Evolutionary conservation across 1,140 invertebrate species (phyloP).

Genomic region (Brachionus rotundiformis): DNA sequence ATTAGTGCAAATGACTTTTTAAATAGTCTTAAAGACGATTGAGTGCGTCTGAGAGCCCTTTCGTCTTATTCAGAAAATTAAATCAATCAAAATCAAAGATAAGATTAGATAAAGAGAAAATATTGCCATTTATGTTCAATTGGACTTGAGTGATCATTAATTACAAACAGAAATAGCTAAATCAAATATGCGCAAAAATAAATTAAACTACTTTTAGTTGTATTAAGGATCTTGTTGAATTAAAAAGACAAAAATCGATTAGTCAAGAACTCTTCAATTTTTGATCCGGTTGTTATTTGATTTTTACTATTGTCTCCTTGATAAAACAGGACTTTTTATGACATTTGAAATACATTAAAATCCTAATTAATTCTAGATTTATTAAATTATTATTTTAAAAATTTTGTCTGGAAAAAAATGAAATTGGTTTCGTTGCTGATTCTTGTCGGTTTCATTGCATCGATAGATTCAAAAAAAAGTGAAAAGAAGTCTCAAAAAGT

Average conservation of each 20-base stretch:
- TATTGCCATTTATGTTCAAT: not conserved
- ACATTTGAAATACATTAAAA: not conserved
- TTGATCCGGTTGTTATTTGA: not conserved
- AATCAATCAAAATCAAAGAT: constrained; percentile 41
- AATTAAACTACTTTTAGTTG: not conserved
- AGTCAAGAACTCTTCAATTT: constrained; percentile 3
- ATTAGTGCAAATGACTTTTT: constrained; percentile 18
- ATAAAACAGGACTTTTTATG: not conserved
- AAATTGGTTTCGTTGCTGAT: not conserved
- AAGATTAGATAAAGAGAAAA: constrained; percentile 10
- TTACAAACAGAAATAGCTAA: not conserved
- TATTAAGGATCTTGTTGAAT: constrained; percentile 4
- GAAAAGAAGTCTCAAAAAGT: not conserved
- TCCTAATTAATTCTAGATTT: not conserved
- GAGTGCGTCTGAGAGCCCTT: constrained; percentile 10
- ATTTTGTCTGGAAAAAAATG: not conserved
- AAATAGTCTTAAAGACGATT: constrained; percentile 14
- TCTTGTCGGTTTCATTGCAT: not conserved
- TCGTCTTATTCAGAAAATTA: not conserved
- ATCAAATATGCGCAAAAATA: not conserved
- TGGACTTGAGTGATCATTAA: constrained; percentile 33
- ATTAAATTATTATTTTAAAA: not conserved
- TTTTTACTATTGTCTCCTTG: not conserved
- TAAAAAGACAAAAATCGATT: constrained; percentile 34
- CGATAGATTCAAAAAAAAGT: not conserved